Conservation (phyloP, 1,140 invertebrate genomes). For the Gryon sp. region DNA sequence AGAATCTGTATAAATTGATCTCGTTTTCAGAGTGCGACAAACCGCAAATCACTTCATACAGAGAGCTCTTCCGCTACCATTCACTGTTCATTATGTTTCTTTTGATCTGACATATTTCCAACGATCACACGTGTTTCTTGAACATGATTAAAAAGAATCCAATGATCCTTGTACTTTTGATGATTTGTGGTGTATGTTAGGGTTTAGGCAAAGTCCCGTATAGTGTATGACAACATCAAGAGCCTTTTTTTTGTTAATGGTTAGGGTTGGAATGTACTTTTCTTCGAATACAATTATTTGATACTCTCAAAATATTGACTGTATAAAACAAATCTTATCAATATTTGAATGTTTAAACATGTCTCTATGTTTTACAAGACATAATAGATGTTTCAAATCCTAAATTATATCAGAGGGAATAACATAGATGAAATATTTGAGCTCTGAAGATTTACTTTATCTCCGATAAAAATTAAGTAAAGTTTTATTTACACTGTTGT, state of each 20-base stretch:
- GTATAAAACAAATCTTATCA: too few relatives aligned
- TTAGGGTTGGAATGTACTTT: slow-evolving; percentile 22
- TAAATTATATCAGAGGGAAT: too few relatives aligned
- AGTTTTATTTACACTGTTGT: too few relatives aligned
- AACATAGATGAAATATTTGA: too few relatives aligned
- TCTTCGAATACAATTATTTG: too few relatives aligned
- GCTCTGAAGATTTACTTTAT: too few relatives aligned
- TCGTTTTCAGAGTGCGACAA: slow-evolving; percentile 10
- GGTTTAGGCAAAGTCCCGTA: slow-evolving; percentile 19
- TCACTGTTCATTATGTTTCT: slow-evolving; percentile 31
- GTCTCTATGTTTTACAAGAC: too few relatives aligned
- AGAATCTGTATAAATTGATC: slow-evolving; percentile 11
- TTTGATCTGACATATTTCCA: slow-evolving; percentile 27
- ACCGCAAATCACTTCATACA: slow-evolving; percentile 38
- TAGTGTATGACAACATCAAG: slow-evolving; percentile 8
- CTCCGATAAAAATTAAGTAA: too few relatives aligned
- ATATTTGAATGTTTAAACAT: too few relatives aligned
- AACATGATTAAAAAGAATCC: slow-evolving; percentile 23
- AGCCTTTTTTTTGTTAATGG: neutral
- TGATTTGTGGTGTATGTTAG: slow-evolving; percentile 19
- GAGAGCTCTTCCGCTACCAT: slow-evolving; percentile 2
- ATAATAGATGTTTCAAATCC: too few relatives aligned
- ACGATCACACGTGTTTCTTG: neutral
- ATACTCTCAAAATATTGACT: too few relatives aligned
- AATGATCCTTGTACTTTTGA: slow-evolving; percentile 7